Evolutionary conservation across 2,888 invertebrate species (phyloP).

Genomic region (Branchellion lobata): DNA sequence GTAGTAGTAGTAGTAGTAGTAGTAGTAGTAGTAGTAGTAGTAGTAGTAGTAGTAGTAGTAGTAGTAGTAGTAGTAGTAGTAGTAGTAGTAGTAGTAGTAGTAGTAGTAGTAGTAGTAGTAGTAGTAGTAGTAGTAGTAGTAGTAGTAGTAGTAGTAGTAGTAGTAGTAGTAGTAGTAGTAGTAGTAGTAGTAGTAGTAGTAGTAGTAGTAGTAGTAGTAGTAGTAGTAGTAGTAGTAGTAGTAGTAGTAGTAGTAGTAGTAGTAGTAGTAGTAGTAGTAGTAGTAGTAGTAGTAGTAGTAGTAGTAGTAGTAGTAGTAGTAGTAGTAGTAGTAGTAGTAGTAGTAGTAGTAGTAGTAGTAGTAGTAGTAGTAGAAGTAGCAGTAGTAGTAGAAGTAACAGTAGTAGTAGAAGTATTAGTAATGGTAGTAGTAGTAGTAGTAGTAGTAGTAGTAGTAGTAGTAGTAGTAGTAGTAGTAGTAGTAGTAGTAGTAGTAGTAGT

Average conservation of each 20-base stretch:
- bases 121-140: not conserved
- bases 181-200: not conserved
- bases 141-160: conserved; percentile 6
- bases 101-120: conserved; percentile 13
- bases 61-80: not conserved
- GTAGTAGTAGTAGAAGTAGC: not conserved
- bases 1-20: conserved; percentile 8
- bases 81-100: conserved; percentile 1
- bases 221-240: no score
- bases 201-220: not conserved
- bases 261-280: no score
- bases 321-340: no score
- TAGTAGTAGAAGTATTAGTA: no score
- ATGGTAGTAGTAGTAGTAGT: no score
- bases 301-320: no score
- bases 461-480: no score
- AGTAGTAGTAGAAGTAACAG: no score
- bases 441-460: no score
- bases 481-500: conserved; percentile 8
- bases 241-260: no score
- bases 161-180: conserved; percentile 1
- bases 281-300: no score
- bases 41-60: not conserved
- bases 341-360: not conserved
- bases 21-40: conserved; percentile 1